Evolutionary conservation across 1,140 invertebrate genomes (phyloP).

Genomic region (Tetramorium alpestre): DNA sequence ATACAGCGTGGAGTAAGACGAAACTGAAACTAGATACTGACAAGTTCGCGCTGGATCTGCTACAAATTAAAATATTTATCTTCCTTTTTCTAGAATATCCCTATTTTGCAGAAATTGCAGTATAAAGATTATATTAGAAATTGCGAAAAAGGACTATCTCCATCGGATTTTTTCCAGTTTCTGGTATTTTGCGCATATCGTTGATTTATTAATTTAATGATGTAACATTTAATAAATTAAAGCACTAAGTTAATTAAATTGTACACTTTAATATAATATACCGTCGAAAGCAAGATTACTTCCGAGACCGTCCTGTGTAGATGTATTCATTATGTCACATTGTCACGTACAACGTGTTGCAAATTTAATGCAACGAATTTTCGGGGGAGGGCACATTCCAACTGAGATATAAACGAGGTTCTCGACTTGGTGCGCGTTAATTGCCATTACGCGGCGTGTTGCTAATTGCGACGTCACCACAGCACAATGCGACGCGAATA

Average conservation of each 20-base stretch:
- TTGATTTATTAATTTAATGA: background rate
- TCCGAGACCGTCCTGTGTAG: background rate
- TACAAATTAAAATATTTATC: background rate
- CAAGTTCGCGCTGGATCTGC: background rate
- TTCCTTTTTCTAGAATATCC: background rate
- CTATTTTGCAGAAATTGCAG: background rate
- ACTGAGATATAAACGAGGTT: constrained; percentile 34
- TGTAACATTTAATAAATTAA: background rate
- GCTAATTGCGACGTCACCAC: constrained; percentile 44
- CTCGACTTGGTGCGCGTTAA: constrained; percentile 43
- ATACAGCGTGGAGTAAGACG: background rate
- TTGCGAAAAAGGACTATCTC: background rate
- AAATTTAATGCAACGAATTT: constrained; percentile 51
- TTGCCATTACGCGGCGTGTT: constrained; percentile 41
- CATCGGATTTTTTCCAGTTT: background rate
- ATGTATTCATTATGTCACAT: background rate
- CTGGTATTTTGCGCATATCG: background rate
- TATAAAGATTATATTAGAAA: background rate
- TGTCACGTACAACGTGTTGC: constrained; percentile 27
- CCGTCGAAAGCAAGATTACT: background rate
- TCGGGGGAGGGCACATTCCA: constrained; percentile 14
- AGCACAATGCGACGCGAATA: constrained; percentile 23
- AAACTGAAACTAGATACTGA: background rate
- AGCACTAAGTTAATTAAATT: background rate
- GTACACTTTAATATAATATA: background rate